Evolutionary conservation across 1,140 invertebrate genomes (phyloP).

Genomic region (Globodera ellingtonae): DNA sequence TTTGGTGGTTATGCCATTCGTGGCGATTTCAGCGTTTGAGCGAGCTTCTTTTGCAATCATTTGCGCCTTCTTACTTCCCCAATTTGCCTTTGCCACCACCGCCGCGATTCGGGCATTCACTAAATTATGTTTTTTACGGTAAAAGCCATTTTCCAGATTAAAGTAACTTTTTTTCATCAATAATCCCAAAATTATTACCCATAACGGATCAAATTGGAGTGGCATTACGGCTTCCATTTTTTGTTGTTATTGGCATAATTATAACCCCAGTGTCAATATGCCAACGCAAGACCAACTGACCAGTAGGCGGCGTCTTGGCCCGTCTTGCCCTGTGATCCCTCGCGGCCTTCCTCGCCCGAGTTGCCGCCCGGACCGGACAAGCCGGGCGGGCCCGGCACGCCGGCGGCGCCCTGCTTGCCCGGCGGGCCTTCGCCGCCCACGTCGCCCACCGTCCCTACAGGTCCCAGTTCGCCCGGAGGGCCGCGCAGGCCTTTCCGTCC

Average conservation of each 20-base stretch:
- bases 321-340: conserved; percentile 30
- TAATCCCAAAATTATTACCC: conserved; percentile 2
- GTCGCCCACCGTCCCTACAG: conserved; percentile 27
- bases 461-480: conserved; percentile 40
- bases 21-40: too few relatives aligned
- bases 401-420: conserved; percentile 35
- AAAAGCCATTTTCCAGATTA: too few relatives aligned
- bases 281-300: not conserved
- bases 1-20: too few relatives aligned
- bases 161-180: not conserved
- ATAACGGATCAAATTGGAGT: conserved; percentile 32
- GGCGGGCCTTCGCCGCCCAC: conserved; percentile 34
- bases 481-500: conserved; percentile 47
- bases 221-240: conserved; percentile 34
- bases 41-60: too few relatives aligned
- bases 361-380: conserved; percentile 40
- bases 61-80: too few relatives aligned
- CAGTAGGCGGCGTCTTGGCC: conserved; percentile 34
- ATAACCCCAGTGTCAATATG: too few relatives aligned
- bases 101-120: conserved; percentile 14
- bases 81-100: conserved; percentile 1
- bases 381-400: conserved; percentile 39
- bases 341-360: conserved; percentile 43
- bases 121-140: not conserved
- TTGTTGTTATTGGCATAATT: conserved; percentile 6